Evolutionary conservation across 2,797 vertebrate genomes (phyloP).

Genomic region (Tapirus indicus): DNA sequence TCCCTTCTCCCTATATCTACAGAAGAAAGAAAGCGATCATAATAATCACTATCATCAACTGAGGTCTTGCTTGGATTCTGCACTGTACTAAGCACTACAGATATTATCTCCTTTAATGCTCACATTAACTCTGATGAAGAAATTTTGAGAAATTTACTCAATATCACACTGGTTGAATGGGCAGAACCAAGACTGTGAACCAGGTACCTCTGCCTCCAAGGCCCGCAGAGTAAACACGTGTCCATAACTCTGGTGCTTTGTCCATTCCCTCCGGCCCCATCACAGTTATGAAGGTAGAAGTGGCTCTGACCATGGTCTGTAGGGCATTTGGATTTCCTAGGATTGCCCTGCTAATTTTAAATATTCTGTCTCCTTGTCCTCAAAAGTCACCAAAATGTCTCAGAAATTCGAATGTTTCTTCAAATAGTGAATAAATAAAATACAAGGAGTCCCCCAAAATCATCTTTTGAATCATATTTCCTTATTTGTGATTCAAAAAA

Average conservation of each 20-base stretch:
- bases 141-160: background rate
- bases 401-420: constrained; percentile 16
- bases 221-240: too few species aligned
- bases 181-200: background rate
- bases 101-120: background rate
- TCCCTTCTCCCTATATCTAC: background rate
- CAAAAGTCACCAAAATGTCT: constrained; percentile 23
- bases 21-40: background rate
- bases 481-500: background rate
- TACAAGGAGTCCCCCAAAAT: background rate
- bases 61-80: background rate
- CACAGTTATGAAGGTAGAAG: background rate
- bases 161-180: background rate
- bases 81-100: background rate
- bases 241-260: background rate
- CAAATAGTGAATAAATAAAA: constrained; percentile 35
- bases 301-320: background rate
- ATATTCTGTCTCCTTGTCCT: background rate
- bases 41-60: background rate
- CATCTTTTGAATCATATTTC: background rate
- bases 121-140: background rate
- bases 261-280: background rate
- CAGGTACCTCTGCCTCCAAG: background rate
- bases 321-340: background rate
- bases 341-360: background rate